Evolutionary conservation across 1,140 invertebrate genomes (phyloP).

Genomic region (Atta cephalotes): DNA sequence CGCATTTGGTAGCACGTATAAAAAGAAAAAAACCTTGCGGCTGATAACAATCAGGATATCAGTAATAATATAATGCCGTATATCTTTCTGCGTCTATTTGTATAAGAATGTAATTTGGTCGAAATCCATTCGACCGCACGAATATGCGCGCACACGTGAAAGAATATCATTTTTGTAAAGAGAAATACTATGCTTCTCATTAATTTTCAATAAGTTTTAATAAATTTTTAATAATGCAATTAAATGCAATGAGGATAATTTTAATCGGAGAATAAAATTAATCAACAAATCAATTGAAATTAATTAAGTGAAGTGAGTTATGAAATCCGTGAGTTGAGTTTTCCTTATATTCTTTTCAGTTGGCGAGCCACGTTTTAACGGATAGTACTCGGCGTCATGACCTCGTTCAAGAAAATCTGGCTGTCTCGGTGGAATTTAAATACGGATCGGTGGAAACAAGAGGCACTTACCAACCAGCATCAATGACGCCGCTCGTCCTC

Average conservation of each 20-base stretch:
- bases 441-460: conserved; percentile 45
- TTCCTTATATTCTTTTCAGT: not conserved
- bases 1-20: conserved; percentile 21
- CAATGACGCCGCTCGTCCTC: conserved; percentile 63
- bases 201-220: not conserved
- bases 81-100: conserved; percentile 4
- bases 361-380: not conserved
- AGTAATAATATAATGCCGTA: not conserved
- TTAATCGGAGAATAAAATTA: not conserved
- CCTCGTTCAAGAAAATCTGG: conserved; percentile 30
- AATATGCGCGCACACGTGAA: not conserved
- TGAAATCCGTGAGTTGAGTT: not conserved
- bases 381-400: not conserved
- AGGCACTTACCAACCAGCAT: conserved; percentile 62
- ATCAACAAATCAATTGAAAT: not conserved
- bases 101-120: not conserved
- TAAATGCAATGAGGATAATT: not conserved
- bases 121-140: not conserved
- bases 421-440: conserved; percentile 61
- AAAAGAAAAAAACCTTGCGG: not conserved
- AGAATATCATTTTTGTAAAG: not conserved
- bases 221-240: not conserved
- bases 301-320: not conserved
- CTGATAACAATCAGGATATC: conserved; percentile 1
- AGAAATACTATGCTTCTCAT: not conserved